phyloP scores from a whole-genome alignment of 2,797 vertebrate species.

The Xenopus petersii region DNA sequence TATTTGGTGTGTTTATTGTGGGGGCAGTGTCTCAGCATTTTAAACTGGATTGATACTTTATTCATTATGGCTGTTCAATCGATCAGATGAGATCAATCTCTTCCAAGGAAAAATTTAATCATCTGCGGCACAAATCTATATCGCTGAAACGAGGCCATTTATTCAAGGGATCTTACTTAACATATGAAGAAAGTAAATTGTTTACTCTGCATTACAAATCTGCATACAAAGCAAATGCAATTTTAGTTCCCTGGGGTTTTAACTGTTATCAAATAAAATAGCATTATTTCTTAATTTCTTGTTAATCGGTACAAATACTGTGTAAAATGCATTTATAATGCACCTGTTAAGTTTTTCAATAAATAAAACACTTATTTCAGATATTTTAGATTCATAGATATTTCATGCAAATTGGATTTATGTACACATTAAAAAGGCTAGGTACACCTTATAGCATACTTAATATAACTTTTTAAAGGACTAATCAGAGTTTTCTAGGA shows the following conservation, averaged over 20 bases:
- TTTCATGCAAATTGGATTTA: no score
- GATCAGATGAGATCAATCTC: conserved; percentile 11
- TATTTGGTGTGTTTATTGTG: conserved; percentile 1
- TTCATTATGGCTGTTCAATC: conserved; percentile 2
- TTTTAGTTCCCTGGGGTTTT: background rate
- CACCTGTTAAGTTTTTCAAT: no score
- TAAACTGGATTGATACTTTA: conserved; percentile 10
- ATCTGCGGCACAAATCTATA: conserved; percentile 10
- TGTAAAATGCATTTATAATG: no score
- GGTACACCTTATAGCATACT: no score
- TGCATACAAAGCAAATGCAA: background rate
- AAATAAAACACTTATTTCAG: no score
- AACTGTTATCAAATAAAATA: background rate
- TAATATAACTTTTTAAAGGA: no score
- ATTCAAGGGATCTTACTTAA: conserved; percentile 13
- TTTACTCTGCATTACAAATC: background rate
- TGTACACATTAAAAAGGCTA: no score
- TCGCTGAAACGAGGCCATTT: conserved; percentile 6
- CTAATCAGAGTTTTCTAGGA: no score
- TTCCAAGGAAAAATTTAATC: conserved; percentile 4
- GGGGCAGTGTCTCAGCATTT: conserved; percentile 8
- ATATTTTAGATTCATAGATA: no score
- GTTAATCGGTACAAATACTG: no score
- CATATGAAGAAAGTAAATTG: background rate
- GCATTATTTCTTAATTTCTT: no score